Percentiles rank a stretch among this genome's conserved stretches.
These are phyloP conservation scores for Propithecus perrieri DNA, from an alignment of 2,797 vertebrate species.

Conservation along the genomic window DNA sequence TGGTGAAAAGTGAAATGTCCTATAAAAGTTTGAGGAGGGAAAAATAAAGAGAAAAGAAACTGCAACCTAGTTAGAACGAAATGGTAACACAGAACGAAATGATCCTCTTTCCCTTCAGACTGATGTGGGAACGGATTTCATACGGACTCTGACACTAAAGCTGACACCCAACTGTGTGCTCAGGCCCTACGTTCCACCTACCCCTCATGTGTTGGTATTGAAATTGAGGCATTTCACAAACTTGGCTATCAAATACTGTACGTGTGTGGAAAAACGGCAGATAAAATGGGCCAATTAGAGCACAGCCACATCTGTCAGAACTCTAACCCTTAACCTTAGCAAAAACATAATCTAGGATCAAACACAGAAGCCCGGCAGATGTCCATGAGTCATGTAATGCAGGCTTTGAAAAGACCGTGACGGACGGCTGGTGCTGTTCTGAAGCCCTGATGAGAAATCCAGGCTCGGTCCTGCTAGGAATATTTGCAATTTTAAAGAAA, in stretches of 20 bases:
- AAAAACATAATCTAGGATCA: slow-evolving; percentile 64
- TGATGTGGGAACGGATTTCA: not conserved
- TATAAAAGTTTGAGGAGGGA: not conserved
- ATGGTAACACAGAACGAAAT: not conserved
- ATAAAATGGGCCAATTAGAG: slow-evolving; percentile 58
- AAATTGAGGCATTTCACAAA: slow-evolving; percentile 62
- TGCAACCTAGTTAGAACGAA: not conserved
- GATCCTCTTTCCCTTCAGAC: not conserved
- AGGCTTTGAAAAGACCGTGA: slow-evolving; percentile 68
- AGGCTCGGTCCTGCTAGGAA: slow-evolving; percentile 56
- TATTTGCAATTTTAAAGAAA: slow-evolving; percentile 64
- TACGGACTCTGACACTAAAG: slow-evolving; percentile 21
- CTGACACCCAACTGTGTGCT: not conserved
- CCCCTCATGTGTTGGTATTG: not conserved
- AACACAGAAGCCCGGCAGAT: slow-evolving; percentile 65
- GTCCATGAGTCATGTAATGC: not conserved
- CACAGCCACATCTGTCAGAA: slow-evolving; percentile 65
- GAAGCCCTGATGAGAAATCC: slow-evolving; percentile 77
- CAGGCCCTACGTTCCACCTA: slow-evolving; percentile 20
- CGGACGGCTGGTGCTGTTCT: slow-evolving; percentile 49
- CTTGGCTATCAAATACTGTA: slow-evolving; percentile 27
- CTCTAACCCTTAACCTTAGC: slow-evolving; percentile 58
- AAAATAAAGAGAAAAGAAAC: not conserved
- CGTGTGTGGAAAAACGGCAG: not conserved
- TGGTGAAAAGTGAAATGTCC: not conserved